A percentile compares a stretch with the other conserved stretches of the same genome.
phyloP scores from a whole-genome alignment of 1,140 invertebrate species.

The Drosophila ogumai region DNA sequence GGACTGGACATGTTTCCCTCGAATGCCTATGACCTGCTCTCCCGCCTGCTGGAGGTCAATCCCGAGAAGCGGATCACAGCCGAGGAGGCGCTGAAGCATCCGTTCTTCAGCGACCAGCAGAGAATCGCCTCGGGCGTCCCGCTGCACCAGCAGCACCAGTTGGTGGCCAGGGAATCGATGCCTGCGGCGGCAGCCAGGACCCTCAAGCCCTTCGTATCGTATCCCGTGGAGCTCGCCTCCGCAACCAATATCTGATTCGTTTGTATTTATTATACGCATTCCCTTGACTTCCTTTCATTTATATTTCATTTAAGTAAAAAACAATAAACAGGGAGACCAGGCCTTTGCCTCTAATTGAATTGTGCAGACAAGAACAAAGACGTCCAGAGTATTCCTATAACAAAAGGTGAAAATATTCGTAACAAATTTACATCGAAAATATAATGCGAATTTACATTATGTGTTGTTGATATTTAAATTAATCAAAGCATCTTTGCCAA shows the following conservation, averaged over 20 bases:
- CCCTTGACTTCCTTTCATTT: conserved; percentile 6
- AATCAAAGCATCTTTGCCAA: neutral
- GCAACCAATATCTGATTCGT: conserved; percentile 1
- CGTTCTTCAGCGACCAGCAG: conserved; percentile 87
- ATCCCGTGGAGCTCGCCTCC: conserved; percentile 6
- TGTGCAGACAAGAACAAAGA: conserved; percentile 8
- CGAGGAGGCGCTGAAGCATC: conserved; percentile 98
- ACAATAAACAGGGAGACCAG: neutral
- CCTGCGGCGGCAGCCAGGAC: conserved; percentile 23
- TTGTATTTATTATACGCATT: conserved; percentile 3
- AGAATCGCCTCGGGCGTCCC: conserved; percentile 42
- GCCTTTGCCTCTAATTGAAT: conserved; percentile 19
- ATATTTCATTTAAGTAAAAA: neutral
- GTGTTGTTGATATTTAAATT: conserved; percentile 18
- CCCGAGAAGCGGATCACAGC: conserved; percentile 99
- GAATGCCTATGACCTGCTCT: conserved; percentile 97
- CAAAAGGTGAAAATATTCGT: neutral
- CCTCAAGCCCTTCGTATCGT: conserved; percentile 41
- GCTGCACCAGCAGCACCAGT: conserved; percentile 21
- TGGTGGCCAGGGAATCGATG: conserved; percentile 32
- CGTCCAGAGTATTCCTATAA: neutral
- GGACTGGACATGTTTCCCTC: conserved; percentile 70
- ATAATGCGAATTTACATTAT: conserved; percentile 5
- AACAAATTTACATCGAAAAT: conserved; percentile 4
- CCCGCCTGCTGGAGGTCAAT: conserved; percentile 99